Evolutionary conservation across 2,797 vertebrate species (phyloP).

Genomic region (Acanthis flammea): DNA sequence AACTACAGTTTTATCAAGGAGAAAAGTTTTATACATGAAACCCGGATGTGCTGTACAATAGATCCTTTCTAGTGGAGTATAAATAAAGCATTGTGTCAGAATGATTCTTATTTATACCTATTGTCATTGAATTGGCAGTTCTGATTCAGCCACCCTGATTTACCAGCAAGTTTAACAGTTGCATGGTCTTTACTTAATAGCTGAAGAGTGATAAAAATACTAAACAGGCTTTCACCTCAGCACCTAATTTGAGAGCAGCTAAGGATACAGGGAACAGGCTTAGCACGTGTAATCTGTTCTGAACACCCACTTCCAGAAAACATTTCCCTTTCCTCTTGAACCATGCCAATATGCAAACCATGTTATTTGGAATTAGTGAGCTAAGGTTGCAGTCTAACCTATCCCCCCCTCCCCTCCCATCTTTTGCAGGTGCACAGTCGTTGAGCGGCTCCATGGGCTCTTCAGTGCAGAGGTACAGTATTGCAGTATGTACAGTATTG

Average conservation of each 20-base stretch:
- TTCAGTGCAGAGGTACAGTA: conserved; percentile 85
- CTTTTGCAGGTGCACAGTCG: conserved; percentile 79
- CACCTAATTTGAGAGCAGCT: background rate
- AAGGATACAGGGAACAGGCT: background rate
- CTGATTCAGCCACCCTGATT: background rate
- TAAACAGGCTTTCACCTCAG: background rate
- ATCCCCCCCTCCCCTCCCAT: background rate
- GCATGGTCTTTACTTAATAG: background rate
- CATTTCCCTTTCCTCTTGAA: background rate
- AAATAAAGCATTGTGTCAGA: conserved; percentile 33
- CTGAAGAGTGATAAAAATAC: background rate
- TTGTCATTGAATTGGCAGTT: conserved; percentile 4
- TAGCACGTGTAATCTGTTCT: background rate
- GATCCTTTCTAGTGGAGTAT: conserved; percentile 24
- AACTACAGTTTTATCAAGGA: conserved; percentile 44
- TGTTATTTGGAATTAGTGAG: background rate
- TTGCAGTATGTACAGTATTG: background rate
- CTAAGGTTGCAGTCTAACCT: conserved; percentile 7
- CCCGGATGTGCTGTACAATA: background rate
- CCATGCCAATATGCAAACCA: background rate
- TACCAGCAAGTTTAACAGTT: background rate
- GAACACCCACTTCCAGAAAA: background rate
- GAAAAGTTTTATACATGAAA: background rate
- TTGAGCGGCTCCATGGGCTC: conserved; percentile 77
- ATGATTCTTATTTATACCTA: background rate